Conservation (phyloP, 2,113 vertebrate species). For the Macrotis lagotis region DNA sequence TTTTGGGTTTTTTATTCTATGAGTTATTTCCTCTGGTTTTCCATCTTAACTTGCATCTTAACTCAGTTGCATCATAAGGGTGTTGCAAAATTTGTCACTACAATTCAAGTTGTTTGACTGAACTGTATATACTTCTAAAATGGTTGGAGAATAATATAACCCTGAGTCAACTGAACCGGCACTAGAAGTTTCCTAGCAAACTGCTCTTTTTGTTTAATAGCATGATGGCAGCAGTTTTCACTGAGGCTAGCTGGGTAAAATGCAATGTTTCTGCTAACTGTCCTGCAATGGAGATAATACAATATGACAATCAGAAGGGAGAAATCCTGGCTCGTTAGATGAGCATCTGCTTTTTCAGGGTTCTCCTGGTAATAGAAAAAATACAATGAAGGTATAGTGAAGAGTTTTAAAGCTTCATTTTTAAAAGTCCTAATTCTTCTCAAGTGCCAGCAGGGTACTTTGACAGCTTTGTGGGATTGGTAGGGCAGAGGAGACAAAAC, state of each 20-base stretch:
- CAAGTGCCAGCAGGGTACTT: not conserved
- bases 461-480: not conserved
- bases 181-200: constrained; percentile 70
- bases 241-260: constrained; percentile 67
- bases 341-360: not conserved
- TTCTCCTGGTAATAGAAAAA: constrained; percentile 34
- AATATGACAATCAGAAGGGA: constrained; percentile 43
- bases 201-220: constrained; percentile 60
- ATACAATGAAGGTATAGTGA: constrained; percentile 26
- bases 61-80: constrained; percentile 43
- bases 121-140: constrained; percentile 16
- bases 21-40: constrained; percentile 64
- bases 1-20: constrained; percentile 57
- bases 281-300: not conserved
- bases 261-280: constrained; percentile 22
- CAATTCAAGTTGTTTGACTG: constrained; percentile 31
- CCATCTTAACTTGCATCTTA: constrained; percentile 50
- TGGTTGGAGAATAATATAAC: constrained; percentile 50
- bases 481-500: not conserved
- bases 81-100: constrained; percentile 1
- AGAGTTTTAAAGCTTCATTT: constrained; percentile 1
- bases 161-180: constrained; percentile 71
- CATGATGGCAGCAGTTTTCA: constrained; percentile 47
- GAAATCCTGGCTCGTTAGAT: constrained; percentile 29
- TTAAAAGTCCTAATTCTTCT: not conserved